These are phyloP conservation scores for Calephelis perditalis DNA, from an alignment of 2,888 invertebrate genomes.

Conservation along the genomic window DNA sequence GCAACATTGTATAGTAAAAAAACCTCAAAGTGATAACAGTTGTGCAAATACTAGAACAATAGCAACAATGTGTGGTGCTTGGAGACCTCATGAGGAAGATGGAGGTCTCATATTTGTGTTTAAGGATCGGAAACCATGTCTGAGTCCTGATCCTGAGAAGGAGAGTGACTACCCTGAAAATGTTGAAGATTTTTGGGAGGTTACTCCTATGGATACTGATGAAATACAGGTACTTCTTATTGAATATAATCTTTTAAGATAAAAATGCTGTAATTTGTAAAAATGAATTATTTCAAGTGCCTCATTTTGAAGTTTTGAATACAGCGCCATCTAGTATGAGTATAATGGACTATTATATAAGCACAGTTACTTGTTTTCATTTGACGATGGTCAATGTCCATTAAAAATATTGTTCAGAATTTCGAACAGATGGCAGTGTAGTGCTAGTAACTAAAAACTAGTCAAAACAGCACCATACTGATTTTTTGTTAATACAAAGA, in stretches of 20 bases:
- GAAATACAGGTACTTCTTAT: conserved; percentile 48
- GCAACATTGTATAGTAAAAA: conserved; percentile 49
- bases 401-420: neutral
- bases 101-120: conserved; percentile 67
- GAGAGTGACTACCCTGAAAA: conserved; percentile 68
- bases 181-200: conserved; percentile 69
- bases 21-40: conserved; percentile 40
- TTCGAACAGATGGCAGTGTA: conserved; percentile 13
- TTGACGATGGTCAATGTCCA: no score
- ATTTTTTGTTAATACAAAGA: no score
- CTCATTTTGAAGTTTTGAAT: neutral
- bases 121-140: conserved; percentile 49
- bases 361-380: no score
- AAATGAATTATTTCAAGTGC: no score
- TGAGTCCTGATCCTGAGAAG: conserved; percentile 63
- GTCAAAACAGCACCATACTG: no score
- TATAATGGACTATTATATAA: neutral
- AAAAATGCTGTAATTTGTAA: no score
- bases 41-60: conserved; percentile 52
- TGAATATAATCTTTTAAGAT: no score
- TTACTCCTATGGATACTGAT: conserved; percentile 38
- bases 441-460: no score
- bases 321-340: conserved; percentile 28
- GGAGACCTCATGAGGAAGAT: conserved; percentile 68
- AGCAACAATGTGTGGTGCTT: conserved; percentile 71